Evolutionary conservation across 2,888 invertebrate genomes (phyloP).

Genomic region (Plusia festucae): DNA sequence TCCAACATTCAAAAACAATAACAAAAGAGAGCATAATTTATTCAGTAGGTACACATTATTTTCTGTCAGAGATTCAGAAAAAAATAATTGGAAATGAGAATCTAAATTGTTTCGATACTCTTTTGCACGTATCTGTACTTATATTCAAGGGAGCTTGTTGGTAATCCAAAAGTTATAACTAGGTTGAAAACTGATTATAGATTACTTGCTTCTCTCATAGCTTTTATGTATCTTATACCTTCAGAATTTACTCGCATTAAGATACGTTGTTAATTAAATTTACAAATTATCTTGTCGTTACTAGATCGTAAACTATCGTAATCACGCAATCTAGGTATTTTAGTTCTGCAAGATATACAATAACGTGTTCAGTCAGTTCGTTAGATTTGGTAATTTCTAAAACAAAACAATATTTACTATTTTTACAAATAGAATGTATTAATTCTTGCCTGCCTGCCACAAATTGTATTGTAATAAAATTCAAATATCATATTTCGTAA

Average conservation of each 20-base stretch:
- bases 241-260: constrained; percentile 37
- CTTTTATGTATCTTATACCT: constrained; percentile 59
- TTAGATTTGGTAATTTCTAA: no score
- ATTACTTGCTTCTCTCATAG: constrained; percentile 63
- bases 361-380: no score
- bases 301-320: no score
- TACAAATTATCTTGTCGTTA: constrained; percentile 9
- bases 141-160: constrained; percentile 42
- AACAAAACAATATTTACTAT: no score
- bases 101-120: not conserved
- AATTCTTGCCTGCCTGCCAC: no score
- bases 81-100: not conserved
- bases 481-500: no score
- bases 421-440: no score
- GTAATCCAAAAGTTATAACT: constrained; percentile 54
- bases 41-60: not conserved
- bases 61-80: not conserved
- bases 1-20: not conserved
- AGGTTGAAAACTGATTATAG: constrained; percentile 67
- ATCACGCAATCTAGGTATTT: no score
- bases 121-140: constrained; percentile 8
- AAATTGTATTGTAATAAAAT: no score
- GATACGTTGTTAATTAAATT: constrained; percentile 20
- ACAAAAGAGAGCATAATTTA: not conserved
- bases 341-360: not conserved